Percentiles rank a stretch among this genome's conserved stretches.
phyloP scores from a whole-genome alignment of 2,113 vertebrate genomes.

The Paramisgurnus dabryanus region DNA sequence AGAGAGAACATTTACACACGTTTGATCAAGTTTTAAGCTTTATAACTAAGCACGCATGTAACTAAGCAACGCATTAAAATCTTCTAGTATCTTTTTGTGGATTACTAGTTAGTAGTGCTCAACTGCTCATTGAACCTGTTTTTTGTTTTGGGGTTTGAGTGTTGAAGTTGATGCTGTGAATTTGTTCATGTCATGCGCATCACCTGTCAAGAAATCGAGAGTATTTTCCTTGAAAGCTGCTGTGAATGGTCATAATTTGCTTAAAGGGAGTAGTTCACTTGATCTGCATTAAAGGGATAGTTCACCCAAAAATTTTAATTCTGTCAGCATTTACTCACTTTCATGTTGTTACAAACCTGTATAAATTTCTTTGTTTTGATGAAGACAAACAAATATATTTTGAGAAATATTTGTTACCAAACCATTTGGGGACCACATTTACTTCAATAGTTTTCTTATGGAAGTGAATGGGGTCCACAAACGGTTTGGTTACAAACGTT shows the following conservation, averaged over 20 bases:
- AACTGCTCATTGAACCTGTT: background rate
- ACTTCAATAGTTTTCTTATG: no score
- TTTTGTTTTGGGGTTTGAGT: background rate
- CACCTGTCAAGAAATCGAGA: constrained; percentile 6
- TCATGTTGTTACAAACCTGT: no score
- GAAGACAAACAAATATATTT: no score
- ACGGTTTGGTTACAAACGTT: no score
- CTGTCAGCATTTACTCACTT: no score
- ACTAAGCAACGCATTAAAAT: no score
- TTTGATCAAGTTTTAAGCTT: constrained; percentile 17
- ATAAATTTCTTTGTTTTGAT: no score
- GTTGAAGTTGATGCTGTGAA: constrained; percentile 9
- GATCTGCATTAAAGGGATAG: constrained; percentile 15
- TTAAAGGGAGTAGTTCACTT: constrained; percentile 59
- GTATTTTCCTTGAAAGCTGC: constrained; percentile 1
- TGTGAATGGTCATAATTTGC: constrained; percentile 59
- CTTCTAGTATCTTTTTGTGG: background rate
- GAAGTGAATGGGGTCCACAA: no score
- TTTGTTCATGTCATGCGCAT: background rate
- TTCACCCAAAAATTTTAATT: no score
- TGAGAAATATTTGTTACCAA: no score
- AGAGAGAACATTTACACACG: background rate
- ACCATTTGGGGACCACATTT: no score
- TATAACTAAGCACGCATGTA: background rate
- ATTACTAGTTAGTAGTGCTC: constrained; percentile 21